A percentile compares a stretch with the other conserved stretches of the same genome.
Evolutionary conservation across 2,888 invertebrate species (phyloP).

Genomic region (Embidobia sp.): DNA sequence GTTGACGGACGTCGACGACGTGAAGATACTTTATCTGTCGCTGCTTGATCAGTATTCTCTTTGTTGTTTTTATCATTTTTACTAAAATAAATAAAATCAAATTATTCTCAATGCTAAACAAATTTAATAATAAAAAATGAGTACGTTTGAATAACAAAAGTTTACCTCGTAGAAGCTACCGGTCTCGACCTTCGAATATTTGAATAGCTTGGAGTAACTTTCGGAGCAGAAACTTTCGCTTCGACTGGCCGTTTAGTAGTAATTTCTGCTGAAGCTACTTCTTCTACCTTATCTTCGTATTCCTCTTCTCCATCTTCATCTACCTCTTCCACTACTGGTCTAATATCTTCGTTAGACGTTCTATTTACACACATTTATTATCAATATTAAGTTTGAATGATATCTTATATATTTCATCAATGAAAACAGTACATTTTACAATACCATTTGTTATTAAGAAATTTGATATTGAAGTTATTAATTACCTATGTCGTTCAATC

Average conservation of each 20-base stretch:
- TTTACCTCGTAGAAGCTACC: constrained; percentile 71
- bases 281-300: constrained; percentile 81
- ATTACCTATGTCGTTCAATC: constrained; percentile 85
- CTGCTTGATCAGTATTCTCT: constrained; percentile 67
- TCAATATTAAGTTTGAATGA: too few species aligned
- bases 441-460: too few species aligned
- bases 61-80: constrained; percentile 72
- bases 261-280: constrained; percentile 75
- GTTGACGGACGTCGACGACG: constrained; percentile 65
- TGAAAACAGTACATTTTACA: too few species aligned
- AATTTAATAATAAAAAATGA: too few species aligned
- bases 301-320: constrained; percentile 74
- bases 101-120: too few species aligned
- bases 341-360: constrained; percentile 34
- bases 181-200: constrained; percentile 77
- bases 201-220: constrained; percentile 76
- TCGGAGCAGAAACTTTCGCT: constrained; percentile 67
- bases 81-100: constrained; percentile 34
- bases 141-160: too few species aligned
- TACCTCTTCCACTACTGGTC: constrained; percentile 63
- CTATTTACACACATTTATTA: too few species aligned
- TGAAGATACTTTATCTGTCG: constrained; percentile 57
- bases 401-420: too few species aligned
- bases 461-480: too few species aligned
- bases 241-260: constrained; percentile 71